phyloP scores from a whole-genome alignment of 2,888 invertebrate species.

The Anticlea derivata region DNA sequence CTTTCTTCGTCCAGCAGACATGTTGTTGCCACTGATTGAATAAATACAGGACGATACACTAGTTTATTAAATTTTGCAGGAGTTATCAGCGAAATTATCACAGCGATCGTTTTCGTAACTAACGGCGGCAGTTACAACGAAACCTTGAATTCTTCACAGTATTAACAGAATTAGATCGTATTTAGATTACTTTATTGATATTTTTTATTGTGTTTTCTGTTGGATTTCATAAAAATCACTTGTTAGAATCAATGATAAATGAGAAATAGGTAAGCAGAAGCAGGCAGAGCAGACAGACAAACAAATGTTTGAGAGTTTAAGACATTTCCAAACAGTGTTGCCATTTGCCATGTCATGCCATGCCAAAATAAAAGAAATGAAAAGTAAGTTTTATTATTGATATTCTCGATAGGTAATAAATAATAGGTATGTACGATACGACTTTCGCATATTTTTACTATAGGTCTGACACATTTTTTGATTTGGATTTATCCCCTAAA shows the following conservation, averaged over 20 bases:
- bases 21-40: constrained; percentile 40
- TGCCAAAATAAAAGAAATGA: too few species aligned
- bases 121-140: constrained; percentile 28
- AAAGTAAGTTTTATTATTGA: too few species aligned
- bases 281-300: too few species aligned
- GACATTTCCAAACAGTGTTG: neutral
- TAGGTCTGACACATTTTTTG: too few species aligned
- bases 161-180: constrained; percentile 20
- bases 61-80: constrained; percentile 32
- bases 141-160: constrained; percentile 35
- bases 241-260: too few species aligned
- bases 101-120: constrained; percentile 39
- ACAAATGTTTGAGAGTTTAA: neutral
- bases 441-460: too few species aligned
- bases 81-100: constrained; percentile 38
- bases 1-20: constrained; percentile 70
- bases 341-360: neutral
- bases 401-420: neutral
- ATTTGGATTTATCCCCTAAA: too few species aligned
- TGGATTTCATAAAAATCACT: too few species aligned
- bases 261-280: too few species aligned
- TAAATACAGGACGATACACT: constrained; percentile 11
- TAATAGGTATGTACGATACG: too few species aligned
- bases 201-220: neutral
- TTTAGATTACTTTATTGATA: neutral